Evolutionary conservation across 2,888 invertebrate genomes (phyloP).

Genomic region (Aspidapion aeneum): DNA sequence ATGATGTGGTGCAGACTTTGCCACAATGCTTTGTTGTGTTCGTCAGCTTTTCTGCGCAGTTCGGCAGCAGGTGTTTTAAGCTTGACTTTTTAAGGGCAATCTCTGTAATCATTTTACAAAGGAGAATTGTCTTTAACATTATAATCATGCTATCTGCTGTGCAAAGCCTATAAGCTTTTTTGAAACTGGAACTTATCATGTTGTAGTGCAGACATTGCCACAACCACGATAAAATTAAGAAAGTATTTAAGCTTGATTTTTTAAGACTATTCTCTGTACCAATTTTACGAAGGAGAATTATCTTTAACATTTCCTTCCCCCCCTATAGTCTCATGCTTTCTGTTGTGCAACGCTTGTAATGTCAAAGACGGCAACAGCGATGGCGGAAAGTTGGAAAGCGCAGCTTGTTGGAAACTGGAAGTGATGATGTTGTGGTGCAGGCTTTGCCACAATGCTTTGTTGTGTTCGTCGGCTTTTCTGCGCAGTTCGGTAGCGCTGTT

Average conservation of each 20-base stretch:
- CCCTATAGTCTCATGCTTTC: slow-evolving; percentile 41
- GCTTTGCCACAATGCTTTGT: slow-evolving; percentile 79
- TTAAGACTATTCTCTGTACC: too few species aligned
- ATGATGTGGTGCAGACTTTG: slow-evolving; percentile 67
- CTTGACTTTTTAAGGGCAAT: too few species aligned
- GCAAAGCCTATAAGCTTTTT: too few species aligned
- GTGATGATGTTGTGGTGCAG: slow-evolving; percentile 65
- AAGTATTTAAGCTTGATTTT: too few species aligned
- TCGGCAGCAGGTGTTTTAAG: too few species aligned
- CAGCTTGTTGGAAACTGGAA: slow-evolving; percentile 59
- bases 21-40: slow-evolving; percentile 86
- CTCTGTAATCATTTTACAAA: too few species aligned
- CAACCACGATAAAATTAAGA: too few species aligned
- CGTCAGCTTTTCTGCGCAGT: slow-evolving; percentile 87
- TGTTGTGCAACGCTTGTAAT: slow-evolving; percentile 40
- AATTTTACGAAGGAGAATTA: slow-evolving; percentile 20
- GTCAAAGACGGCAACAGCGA: slow-evolving; percentile 51
- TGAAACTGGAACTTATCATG: too few species aligned
- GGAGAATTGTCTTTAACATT: too few species aligned
- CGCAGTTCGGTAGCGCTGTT: slow-evolving; percentile 89
- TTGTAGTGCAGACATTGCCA: too few species aligned
- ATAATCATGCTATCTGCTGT: too few species aligned
- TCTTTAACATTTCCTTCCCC: slow-evolving; percentile 21
- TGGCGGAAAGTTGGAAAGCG: slow-evolving; percentile 50
- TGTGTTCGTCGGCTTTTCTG: slow-evolving; percentile 92